These are phyloP conservation scores for Drosophila mettleri DNA, from an alignment of 2,888 invertebrate genomes.

Conservation along the genomic window DNA sequence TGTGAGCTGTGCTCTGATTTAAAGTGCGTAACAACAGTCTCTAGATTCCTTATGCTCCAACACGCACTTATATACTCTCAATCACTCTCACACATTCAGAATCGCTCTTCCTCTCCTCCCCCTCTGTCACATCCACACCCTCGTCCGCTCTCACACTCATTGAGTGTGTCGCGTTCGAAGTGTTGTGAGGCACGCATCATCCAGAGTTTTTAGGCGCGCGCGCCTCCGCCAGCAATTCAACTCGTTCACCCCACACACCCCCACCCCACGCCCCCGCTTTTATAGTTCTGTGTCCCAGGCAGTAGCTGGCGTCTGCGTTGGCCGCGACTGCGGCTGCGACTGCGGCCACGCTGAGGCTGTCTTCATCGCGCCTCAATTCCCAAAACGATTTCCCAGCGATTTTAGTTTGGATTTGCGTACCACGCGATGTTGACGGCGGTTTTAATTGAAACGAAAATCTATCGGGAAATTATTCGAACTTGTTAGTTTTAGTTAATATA, in stretches of 20 bases:
- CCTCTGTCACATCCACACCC: not conserved
- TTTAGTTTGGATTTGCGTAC: slow-evolving; percentile 85
- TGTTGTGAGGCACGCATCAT: slow-evolving; percentile 55
- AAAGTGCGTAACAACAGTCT: slow-evolving; percentile 46
- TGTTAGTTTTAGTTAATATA: slow-evolving; percentile 16
- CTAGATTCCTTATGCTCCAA: slow-evolving; percentile 24
- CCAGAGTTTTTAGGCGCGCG: slow-evolving; percentile 63
- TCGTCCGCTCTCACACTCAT: slow-evolving; percentile 4
- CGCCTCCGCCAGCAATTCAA: slow-evolving; percentile 11
- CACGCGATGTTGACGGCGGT: slow-evolving; percentile 84
- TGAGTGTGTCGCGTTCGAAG: slow-evolving; percentile 6
- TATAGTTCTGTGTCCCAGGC: slow-evolving; percentile 44
- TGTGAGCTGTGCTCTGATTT: slow-evolving; percentile 42
- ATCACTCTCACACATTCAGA: not conserved
- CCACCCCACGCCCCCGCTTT: slow-evolving; percentile 32
- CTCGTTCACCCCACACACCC: slow-evolving; percentile 17
- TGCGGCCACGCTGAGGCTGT: slow-evolving; percentile 55
- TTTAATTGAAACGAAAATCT: slow-evolving; percentile 69
- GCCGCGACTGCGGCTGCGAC: slow-evolving; percentile 29
- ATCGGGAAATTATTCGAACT: slow-evolving; percentile 40
- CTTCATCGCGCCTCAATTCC: slow-evolving; percentile 79
- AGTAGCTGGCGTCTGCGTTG: slow-evolving; percentile 47
- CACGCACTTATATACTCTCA: slow-evolving; percentile 29
- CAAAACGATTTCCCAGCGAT: slow-evolving; percentile 83
- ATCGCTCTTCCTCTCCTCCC: slow-evolving; percentile 12